Conservation (phyloP, 2,888 invertebrate genomes). For the Congeria kusceri region DNA sequence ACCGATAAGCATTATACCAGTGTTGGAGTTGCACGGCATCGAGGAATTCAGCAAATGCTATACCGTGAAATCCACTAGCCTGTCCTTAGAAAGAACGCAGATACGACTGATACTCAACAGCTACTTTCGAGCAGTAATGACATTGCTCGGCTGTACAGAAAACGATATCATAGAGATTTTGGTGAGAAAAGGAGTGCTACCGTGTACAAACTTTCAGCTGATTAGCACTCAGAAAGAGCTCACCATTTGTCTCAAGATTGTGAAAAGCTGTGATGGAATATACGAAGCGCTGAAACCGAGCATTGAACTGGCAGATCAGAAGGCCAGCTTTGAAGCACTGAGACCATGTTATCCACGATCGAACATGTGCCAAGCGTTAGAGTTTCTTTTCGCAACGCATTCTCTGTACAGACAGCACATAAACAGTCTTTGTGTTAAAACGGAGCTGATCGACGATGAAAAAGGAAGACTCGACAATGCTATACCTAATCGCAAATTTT, state of each 20-base stretch:
- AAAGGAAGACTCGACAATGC: neutral
- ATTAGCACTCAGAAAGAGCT: constrained; percentile 16
- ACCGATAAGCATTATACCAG: no score
- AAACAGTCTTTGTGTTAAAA: neutral
- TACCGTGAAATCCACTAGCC: no score
- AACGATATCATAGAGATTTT: constrained; percentile 1
- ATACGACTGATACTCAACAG: no score
- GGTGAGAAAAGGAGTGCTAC: constrained; percentile 14
- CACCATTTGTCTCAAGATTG: neutral
- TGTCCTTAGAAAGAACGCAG: no score
- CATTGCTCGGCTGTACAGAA: constrained; percentile 14
- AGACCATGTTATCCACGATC: neutral
- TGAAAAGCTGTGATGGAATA: neutral
- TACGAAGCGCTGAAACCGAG: neutral
- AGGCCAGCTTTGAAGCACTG: neutral
- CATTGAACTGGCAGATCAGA: neutral
- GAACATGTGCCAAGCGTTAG: constrained; percentile 10
- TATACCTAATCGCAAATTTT: constrained; percentile 1
- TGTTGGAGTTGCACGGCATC: no score
- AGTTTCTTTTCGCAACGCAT: neutral
- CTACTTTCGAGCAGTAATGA: neutral
- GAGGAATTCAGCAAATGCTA: no score
- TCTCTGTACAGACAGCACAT: neutral
- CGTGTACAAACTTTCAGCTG: constrained; percentile 8
- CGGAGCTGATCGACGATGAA: neutral